Percentiles rank a stretch among this genome's conserved stretches.
Evolutionary conservation across 1,140 invertebrate genomes (phyloP).

Genomic region (Zelostemma sp.): DNA sequence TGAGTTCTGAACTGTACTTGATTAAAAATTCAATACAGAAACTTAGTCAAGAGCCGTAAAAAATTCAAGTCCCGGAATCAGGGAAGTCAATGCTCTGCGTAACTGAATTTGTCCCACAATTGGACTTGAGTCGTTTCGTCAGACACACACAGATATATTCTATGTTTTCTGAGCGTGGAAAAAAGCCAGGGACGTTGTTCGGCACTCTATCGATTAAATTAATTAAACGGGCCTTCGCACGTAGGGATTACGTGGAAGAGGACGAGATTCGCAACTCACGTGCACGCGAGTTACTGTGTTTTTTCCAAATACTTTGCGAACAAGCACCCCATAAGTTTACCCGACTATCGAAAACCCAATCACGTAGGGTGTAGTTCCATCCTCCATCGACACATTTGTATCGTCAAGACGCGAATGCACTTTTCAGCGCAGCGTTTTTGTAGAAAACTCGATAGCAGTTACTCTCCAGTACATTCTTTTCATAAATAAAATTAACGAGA

Average conservation of each 20-base stretch:
- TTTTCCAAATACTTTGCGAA: constrained; percentile 23
- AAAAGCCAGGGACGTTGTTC: constrained; percentile 35
- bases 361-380: constrained; percentile 29
- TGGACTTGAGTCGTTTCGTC: neutral
- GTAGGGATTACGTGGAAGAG: constrained; percentile 33
- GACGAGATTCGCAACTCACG: constrained; percentile 31
- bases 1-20: too few relatives aligned
- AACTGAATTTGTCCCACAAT: too few relatives aligned
- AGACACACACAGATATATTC: constrained; percentile 26
- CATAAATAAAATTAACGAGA: neutral
- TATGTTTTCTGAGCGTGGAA: constrained; percentile 22
- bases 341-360: constrained; percentile 36
- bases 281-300: constrained; percentile 31
- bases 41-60: neutral
- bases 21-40: constrained; percentile 6
- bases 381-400: constrained; percentile 16
- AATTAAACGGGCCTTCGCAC: constrained; percentile 35
- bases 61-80: constrained; percentile 16
- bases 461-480: too few relatives aligned
- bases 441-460: too few relatives aligned
- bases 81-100: constrained; percentile 8
- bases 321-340: constrained; percentile 26
- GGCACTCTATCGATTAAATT: constrained; percentile 39
- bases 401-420: constrained; percentile 13
- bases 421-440: constrained; percentile 24